A percentile compares a stretch with the other conserved stretches of the same genome.
phyloP scores from a whole-genome alignment of 2,888 invertebrate species.

The Conistra vaccinii region DNA sequence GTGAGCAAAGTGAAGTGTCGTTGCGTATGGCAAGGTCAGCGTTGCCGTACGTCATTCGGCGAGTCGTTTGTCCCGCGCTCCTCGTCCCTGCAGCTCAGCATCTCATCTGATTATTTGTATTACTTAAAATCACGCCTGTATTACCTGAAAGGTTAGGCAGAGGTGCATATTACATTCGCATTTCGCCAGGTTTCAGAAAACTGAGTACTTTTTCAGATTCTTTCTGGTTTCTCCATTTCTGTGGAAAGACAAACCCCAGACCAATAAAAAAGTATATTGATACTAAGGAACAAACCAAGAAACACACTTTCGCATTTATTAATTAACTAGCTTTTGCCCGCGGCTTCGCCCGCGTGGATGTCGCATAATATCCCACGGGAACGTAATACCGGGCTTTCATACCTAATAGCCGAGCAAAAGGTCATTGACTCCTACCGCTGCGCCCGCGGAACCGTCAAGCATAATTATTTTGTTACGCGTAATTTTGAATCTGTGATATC shows the following conservation, averaged over 20 bases:
- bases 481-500: too few relatives aligned
- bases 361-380: too few relatives aligned
- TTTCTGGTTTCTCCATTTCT: background rate
- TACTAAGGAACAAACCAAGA: too few relatives aligned
- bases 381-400: too few relatives aligned
- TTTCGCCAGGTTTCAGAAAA: background rate
- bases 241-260: too few relatives aligned
- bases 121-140: background rate
- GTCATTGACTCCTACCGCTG: too few relatives aligned
- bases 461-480: too few relatives aligned
- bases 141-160: background rate
- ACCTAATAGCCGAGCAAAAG: too few relatives aligned
- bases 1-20: slow-evolving; percentile 1
- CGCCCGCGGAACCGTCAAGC: too few relatives aligned
- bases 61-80: slow-evolving; percentile 10
- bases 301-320: background rate
- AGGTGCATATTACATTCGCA: background rate
- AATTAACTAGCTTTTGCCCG: too few relatives aligned
- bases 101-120: background rate
- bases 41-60: slow-evolving; percentile 1
- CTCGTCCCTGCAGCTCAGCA: background rate
- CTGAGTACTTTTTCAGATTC: background rate
- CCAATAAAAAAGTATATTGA: too few relatives aligned
- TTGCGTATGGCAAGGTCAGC: background rate
- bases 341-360: too few relatives aligned